Evolutionary conservation across 2,113 vertebrate genomes (phyloP), one percentile per base, ranked within the genome.

Genomic region (Gulo gulo): DNA sequence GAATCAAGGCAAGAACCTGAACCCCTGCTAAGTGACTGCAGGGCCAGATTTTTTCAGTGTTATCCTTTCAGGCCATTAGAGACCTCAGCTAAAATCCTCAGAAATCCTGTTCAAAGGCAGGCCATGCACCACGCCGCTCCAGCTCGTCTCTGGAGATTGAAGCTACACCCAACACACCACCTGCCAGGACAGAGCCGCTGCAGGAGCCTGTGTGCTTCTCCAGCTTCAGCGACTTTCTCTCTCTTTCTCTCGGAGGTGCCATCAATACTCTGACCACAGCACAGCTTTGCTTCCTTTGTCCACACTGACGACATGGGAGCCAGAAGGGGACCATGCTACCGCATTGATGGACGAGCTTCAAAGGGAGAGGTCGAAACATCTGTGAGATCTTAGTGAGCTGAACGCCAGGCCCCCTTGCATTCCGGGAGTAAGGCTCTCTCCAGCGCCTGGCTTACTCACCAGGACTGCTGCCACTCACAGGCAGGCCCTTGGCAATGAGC

Each of bases 251-350:
- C 91, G n/a, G 81, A 59, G 34, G 90, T 45, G 42, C 88, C 87
- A 79, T 99, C 99, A 99, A 59, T 99, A 98, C 52, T 99, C 99
- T 1, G 99, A 99, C 99, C 99, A 99, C 67, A 99, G 98, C 94
- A 99, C 99, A 34, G 99, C 99, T 95, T 99, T 99, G 98, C 99
- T 99, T 97, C 99, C 99, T 97, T 99, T 99, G 99, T 99, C 99
- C 98, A 99, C 99, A 23, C 99, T 99, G 96, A 99, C 99, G 59
- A 99, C 99, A 0, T 99, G 99, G 2, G 98, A 94, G 67, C 99
- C 99, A 0, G 99, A 99, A 0, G 99, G 99, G 0, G 99, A 99
- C 99, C 99, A 99, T 0, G 99, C 99, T 11, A 99, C 99, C 0
- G 99, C 99, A 93, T 99, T 99, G 97, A 99, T 99, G 45, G 99